Evolutionary conservation across 2,113 vertebrate species (phyloP).

Genomic region (Cavia porcellus): DNA sequence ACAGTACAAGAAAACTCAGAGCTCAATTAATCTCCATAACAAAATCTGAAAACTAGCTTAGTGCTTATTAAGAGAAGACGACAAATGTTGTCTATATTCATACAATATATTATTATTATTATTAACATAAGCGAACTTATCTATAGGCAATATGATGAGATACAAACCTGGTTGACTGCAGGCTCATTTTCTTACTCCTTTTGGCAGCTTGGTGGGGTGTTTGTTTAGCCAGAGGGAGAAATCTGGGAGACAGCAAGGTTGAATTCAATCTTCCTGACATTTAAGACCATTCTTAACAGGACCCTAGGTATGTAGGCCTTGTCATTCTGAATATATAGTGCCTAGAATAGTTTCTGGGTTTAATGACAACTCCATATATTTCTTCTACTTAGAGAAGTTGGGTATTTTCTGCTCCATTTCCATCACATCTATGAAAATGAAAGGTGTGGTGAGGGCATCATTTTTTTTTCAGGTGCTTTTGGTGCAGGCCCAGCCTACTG

Average conservation of each 20-base stretch:
- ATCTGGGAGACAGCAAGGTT: not conserved
- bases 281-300: not conserved
- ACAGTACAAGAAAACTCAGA: not conserved
- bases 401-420: not conserved
- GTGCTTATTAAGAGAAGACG: not conserved
- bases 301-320: not conserved
- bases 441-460: fast-evolving
- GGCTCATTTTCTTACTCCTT: not conserved
- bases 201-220: not conserved
- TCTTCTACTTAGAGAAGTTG: not conserved
- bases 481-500: not conserved
- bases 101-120: not conserved
- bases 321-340: fast-evolving
- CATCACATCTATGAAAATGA: not conserved
- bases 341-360: not conserved
- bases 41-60: not conserved
- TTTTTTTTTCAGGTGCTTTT: not conserved
- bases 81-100: not conserved
- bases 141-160: not conserved
- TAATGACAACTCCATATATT: not conserved
- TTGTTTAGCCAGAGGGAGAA: not conserved
- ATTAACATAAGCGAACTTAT: not conserved
- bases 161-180: not conserved
- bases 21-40: not conserved
- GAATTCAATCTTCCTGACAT: not conserved